Base-by-base conservation (phyloP, 2,797 vertebrate species). In the Myripristis jacobus region DNA sequence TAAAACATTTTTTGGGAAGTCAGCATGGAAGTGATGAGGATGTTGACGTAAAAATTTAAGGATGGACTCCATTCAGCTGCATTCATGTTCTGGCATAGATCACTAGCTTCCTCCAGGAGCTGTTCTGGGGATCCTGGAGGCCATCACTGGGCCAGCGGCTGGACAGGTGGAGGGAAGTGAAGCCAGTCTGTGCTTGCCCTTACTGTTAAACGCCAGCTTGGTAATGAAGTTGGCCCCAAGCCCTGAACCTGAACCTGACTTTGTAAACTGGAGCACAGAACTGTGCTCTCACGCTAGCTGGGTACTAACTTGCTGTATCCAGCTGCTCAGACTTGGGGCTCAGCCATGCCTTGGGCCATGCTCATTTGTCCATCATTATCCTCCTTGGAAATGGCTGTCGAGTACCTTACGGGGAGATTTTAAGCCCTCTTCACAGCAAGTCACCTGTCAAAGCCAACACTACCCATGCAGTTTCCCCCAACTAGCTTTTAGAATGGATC, bases 121-220 rank as follows among this genome's bases (percentile, higher is more conserved):
- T 29, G 27, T 67, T 62, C 74, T 24, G 63, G 29, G 11, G 51
- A 48, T 16, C 7, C 8, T 18, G 21, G 53, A 29, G 47, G 44
- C 24, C 54, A 16, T 19, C 22, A 31, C 38, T 67, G 15, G 50
- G 21, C 41, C n/a, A 7, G 71, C 63, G 75, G 53, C 27, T 58
- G 57, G 47, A 74, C 38, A 63, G 59, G 51, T 76, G 41, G 34
- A 44, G 60, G 22, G 16, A 0, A 44, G 46, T 15, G n/a, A 72
- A 74, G 70, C 79, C 6, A 24, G 74, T 80, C 66, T 72, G 65
- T 72, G 80, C 73, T 69, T 77, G 83, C n/a, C 59, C 53, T 60
- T 64, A 48, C 65, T 56, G 68, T 43, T 66, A 44, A 54, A 36
- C 66, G 34, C 31, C 6, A 22, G 48, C 47, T 73, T 12, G 18